Evolutionary conservation across 1,140 invertebrate species (phyloP).

Genomic region (Anadara kagoshimensis): DNA sequence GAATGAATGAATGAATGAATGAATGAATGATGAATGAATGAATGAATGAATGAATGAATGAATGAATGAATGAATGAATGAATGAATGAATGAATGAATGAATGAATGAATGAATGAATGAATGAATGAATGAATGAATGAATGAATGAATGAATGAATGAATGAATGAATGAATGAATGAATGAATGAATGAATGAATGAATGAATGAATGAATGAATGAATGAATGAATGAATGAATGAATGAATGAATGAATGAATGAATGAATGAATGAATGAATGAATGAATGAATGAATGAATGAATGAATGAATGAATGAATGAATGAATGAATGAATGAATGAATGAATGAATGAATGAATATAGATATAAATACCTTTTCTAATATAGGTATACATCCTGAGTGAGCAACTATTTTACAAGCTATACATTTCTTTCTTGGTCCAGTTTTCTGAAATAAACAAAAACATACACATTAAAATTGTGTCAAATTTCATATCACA

Average conservation of each 20-base stretch:
- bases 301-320: slow-evolving; percentile 23
- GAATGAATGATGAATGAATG: no score
- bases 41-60: no score
- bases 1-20: no score
- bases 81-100: no score
- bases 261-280: slow-evolving; percentile 38
- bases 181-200: slow-evolving; percentile 9
- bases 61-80: no score
- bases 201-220: slow-evolving; percentile 30
- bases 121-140: no score
- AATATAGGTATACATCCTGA: slow-evolving; percentile 85
- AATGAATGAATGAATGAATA: no score
- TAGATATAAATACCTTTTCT: slow-evolving; percentile 78
- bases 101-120: no score
- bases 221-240: slow-evolving; percentile 40
- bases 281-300: slow-evolving; percentile 32
- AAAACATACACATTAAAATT: slow-evolving; percentile 1
- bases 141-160: background rate
- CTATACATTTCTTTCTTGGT: slow-evolving; percentile 91
- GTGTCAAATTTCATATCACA: no score
- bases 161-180: slow-evolving; percentile 16
- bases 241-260: slow-evolving; percentile 40
- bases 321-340: background rate
- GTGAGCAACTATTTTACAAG: slow-evolving; percentile 94
- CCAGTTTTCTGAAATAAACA: slow-evolving; percentile 78